Percentiles rank a stretch among this genome's conserved stretches.
phyloP scores from a whole-genome alignment of 2,888 invertebrate genomes.

The Xestia c-nigrum region DNA sequence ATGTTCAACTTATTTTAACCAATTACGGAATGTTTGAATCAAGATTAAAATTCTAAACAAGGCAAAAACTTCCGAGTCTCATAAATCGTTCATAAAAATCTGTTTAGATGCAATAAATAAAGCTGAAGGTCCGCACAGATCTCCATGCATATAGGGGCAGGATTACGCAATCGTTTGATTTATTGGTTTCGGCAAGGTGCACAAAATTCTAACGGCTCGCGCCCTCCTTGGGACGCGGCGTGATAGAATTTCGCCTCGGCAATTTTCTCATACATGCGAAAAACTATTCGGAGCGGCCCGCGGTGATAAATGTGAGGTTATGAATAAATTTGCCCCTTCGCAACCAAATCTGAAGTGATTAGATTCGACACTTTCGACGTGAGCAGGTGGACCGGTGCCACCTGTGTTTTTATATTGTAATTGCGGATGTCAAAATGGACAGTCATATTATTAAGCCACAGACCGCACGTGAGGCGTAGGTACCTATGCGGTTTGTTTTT shows the following conservation, averaged over 20 bases:
- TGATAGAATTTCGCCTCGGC: constrained; percentile 86
- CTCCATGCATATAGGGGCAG: constrained; percentile 87
- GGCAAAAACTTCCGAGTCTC: constrained; percentile 68
- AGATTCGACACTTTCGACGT: constrained; percentile 81
- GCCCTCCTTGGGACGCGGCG: constrained; percentile 78
- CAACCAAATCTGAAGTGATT: constrained; percentile 86
- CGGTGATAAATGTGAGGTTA: constrained; percentile 88
- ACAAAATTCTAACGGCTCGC: constrained; percentile 83
- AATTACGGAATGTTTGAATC: constrained; percentile 65
- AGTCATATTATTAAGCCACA: constrained; percentile 59
- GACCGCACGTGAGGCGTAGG: constrained; percentile 33
- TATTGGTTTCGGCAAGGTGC: constrained; percentile 89
- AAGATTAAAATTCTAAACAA: constrained; percentile 71
- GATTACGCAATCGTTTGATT: constrained; percentile 90
- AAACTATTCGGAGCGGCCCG: constrained; percentile 83
- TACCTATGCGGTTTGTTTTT: constrained; percentile 63
- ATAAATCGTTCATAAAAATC: constrained; percentile 86
- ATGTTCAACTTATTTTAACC: constrained; percentile 63
- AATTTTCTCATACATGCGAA: constrained; percentile 87
- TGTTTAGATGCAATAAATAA: constrained; percentile 87
- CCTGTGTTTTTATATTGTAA: constrained; percentile 66
- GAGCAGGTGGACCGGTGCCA: constrained; percentile 79
- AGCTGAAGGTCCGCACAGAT: constrained; percentile 80
- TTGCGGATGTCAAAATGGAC: constrained; percentile 56
- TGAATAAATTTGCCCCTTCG: constrained; percentile 87